Conservation (phyloP, 2,888 invertebrate species). For the Hetaerina titia region DNA sequence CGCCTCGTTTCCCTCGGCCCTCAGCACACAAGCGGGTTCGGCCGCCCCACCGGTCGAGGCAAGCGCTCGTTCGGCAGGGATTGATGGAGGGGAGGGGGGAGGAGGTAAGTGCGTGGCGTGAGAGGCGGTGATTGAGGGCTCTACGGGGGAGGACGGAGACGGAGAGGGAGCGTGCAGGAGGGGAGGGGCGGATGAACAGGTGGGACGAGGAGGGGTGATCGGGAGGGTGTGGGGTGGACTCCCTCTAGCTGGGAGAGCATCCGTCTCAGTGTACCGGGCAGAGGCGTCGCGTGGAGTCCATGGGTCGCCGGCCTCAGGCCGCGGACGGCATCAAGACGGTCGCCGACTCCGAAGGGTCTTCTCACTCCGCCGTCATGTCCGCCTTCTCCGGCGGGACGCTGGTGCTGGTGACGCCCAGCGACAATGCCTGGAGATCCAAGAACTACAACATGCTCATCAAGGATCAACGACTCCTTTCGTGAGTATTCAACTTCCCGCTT, state of each 20-base stretch:
- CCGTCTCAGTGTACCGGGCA: conserved; percentile 21
- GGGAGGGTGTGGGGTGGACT: not conserved
- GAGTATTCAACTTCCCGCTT: not conserved
- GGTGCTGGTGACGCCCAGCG: conserved; percentile 83
- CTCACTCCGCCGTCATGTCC: not conserved
- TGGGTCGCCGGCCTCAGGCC: not conserved
- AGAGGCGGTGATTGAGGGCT: not conserved
- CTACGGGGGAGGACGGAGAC: not conserved
- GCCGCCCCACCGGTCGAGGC: no score
- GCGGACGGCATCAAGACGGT: not conserved
- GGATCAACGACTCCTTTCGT: conserved; percentile 80
- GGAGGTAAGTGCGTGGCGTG: not conserved
- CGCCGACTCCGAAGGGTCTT: not conserved
- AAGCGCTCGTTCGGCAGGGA: no score
- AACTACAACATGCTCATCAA: conserved; percentile 85
- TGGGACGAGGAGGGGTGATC: not conserved
- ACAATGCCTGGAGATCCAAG: conserved; percentile 83
- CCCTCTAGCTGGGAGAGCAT: not conserved
- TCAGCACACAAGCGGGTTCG: no score
- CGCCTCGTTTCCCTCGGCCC: not conserved
- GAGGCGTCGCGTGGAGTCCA: not conserved
- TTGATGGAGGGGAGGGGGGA: no score
- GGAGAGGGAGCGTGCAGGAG: not conserved
- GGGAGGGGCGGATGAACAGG: conserved; percentile 11
- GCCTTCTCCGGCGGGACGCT: conserved; percentile 68